Percentiles rank a stretch among this genome's conserved stretches.
These are phyloP conservation scores for Lamprotornis superbus DNA, from an alignment of 2,113 vertebrate genomes.

Conservation along the genomic window DNA sequence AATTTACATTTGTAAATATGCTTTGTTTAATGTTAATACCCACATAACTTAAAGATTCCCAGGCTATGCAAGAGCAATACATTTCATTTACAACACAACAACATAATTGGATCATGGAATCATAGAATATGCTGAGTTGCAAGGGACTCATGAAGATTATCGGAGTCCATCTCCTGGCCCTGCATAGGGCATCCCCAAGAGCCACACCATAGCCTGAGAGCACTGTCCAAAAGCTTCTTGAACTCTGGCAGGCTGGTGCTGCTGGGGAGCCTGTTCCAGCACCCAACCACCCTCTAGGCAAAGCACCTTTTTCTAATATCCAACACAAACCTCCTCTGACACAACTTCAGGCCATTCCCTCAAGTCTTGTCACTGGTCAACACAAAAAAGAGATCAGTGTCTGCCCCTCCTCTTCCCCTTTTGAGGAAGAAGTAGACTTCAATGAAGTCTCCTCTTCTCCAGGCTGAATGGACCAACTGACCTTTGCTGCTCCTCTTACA, in stretches of 20 bases:
- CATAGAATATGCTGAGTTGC: not conserved
- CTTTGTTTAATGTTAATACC: not conserved
- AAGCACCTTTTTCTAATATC: fast-evolving
- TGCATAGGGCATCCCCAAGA: not conserved
- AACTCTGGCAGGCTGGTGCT: not conserved
- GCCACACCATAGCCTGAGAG: not conserved
- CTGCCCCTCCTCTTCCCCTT: not conserved
- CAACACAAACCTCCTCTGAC: not conserved
- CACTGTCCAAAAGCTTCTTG: fast-evolving
- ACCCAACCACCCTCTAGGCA: fast-evolving
- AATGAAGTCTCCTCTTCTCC: not conserved
- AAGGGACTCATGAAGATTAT: not conserved
- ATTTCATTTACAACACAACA: not conserved
- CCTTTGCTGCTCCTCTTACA: not conserved
- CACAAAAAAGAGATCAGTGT: not conserved
- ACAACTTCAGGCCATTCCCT: not conserved
- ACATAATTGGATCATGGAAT: not conserved
- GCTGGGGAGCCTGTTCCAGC: not conserved
- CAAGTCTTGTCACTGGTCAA: not conserved
- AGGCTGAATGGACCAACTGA: not conserved
- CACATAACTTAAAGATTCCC: not conserved
- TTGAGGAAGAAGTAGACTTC: not conserved
- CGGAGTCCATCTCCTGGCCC: not conserved
- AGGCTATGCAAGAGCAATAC: not conserved
- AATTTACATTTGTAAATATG: not conserved